Evolutionary conservation across 2,888 invertebrate genomes (phyloP).

Genomic region (Melinopterus prodromus): DNA sequence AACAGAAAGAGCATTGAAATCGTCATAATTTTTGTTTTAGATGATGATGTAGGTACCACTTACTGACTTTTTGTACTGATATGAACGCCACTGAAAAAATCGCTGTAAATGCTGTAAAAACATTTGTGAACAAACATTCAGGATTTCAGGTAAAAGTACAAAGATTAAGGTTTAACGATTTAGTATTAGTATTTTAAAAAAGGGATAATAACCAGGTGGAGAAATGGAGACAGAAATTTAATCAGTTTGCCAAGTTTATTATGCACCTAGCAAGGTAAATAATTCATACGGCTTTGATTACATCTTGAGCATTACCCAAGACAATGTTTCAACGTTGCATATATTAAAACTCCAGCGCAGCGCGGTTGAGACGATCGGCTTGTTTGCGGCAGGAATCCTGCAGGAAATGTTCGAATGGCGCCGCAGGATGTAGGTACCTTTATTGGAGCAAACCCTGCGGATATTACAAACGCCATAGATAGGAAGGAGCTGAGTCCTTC

Average conservation of each 20-base stretch:
- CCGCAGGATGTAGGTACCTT: background rate
- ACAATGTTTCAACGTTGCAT: conserved; percentile 4
- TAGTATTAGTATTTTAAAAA: too few species aligned
- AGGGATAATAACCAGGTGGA: too few species aligned
- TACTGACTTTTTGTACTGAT: too few species aligned
- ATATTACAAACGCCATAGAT: background rate
- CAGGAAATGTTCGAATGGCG: background rate
- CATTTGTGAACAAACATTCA: too few species aligned
- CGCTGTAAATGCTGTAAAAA: too few species aligned
- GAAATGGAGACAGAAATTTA: background rate
- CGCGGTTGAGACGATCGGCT: background rate
- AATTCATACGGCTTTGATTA: background rate
- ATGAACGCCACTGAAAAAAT: too few species aligned
- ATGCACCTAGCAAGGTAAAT: background rate
- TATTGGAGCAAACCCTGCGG: background rate
- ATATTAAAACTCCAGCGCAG: background rate
- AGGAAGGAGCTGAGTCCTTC: background rate
- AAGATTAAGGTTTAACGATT: too few species aligned
- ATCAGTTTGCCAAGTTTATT: background rate
- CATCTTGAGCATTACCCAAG: background rate
- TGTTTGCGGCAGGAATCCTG: background rate
- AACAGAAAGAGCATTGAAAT: too few species aligned
- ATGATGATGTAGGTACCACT: too few species aligned
- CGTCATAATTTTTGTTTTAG: too few species aligned
- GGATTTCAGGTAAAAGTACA: too few species aligned